phyloP scores from a whole-genome alignment of 2,113 vertebrate species.

The Recurvirostra avosetta region DNA sequence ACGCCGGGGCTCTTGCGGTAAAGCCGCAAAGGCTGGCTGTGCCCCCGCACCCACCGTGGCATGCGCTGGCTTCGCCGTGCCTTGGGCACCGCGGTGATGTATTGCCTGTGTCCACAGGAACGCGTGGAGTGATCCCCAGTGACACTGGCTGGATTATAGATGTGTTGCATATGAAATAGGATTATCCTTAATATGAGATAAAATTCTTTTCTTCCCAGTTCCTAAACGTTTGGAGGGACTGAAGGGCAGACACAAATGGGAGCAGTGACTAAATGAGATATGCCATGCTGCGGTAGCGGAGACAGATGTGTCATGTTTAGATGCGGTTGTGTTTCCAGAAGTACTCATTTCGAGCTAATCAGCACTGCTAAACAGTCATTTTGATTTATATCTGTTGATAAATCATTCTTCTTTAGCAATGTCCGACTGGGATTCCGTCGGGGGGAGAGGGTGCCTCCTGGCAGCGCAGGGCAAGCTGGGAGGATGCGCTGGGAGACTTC shows the following conservation, averaged over 20 bases:
- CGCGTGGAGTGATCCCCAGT: accelerated
- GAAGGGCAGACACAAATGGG: not conserved
- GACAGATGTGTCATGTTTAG: not conserved
- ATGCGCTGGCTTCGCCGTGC: accelerated
- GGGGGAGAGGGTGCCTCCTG: too few species aligned
- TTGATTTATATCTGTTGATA: not conserved
- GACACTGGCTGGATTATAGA: accelerated
- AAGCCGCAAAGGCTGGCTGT: accelerated
- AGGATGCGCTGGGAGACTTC: accelerated
- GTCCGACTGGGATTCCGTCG: not conserved
- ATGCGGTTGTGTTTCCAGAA: not conserved
- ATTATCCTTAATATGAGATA: not conserved
- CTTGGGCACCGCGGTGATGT: accelerated
- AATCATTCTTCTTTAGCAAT: not conserved
- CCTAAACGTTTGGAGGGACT: not conserved
- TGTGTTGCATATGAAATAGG: not conserved
- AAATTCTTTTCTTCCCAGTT: not conserved
- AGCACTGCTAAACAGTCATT: not conserved
- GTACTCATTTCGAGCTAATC: not conserved
- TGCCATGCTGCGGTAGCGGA: accelerated
- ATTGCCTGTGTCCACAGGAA: accelerated
- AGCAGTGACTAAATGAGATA: not conserved
- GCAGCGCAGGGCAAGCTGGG: accelerated
- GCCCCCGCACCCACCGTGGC: accelerated
- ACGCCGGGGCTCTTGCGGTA: accelerated